A percentile compares a stretch with the other conserved stretches of the same genome.
Conservation (phyloP, 1,140 invertebrate genomes). For the Cepaea nemoralis region DNA sequence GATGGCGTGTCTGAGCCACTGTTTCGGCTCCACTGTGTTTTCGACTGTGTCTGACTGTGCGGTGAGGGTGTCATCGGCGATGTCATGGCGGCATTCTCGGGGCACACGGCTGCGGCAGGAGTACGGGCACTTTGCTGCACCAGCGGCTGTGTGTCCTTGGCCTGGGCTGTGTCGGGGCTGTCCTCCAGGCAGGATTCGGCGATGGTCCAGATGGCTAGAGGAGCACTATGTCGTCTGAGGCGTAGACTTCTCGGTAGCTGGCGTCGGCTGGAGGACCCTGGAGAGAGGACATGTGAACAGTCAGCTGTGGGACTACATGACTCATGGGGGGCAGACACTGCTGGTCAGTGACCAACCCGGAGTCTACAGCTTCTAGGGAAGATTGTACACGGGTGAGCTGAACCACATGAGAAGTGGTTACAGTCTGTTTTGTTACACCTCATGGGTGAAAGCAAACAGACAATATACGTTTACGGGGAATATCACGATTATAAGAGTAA, state of each 20-base stretch:
- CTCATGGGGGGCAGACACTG: too few relatives aligned
- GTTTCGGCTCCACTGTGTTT: not conserved
- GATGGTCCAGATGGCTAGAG: slow-evolving; percentile 33
- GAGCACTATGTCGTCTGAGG: slow-evolving; percentile 42
- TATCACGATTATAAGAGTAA: too few relatives aligned
- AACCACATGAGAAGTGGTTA: too few relatives aligned
- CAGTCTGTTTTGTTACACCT: too few relatives aligned
- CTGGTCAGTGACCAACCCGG: too few relatives aligned
- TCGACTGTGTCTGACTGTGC: not conserved
- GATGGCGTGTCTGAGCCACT: too few relatives aligned
- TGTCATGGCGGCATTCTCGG: slow-evolving; percentile 6
- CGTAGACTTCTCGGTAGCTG: slow-evolving; percentile 32
- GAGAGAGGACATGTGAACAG: not conserved
- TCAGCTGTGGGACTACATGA: too few relatives aligned
- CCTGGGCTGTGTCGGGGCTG: not conserved
- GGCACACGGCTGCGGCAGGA: not conserved
- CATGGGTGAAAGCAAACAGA: too few relatives aligned
- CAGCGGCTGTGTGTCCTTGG: slow-evolving; percentile 5
- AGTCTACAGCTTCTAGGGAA: too few relatives aligned
- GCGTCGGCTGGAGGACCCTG: slow-evolving; percentile 4
- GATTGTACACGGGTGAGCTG: too few relatives aligned
- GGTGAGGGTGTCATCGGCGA: not conserved
- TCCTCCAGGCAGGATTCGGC: slow-evolving; percentile 29
- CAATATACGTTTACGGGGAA: too few relatives aligned
- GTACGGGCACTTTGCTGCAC: not conserved